Evolutionary conservation across 2,113 vertebrate genomes (phyloP).

Genomic region (Thunnus maccoyii): DNA sequence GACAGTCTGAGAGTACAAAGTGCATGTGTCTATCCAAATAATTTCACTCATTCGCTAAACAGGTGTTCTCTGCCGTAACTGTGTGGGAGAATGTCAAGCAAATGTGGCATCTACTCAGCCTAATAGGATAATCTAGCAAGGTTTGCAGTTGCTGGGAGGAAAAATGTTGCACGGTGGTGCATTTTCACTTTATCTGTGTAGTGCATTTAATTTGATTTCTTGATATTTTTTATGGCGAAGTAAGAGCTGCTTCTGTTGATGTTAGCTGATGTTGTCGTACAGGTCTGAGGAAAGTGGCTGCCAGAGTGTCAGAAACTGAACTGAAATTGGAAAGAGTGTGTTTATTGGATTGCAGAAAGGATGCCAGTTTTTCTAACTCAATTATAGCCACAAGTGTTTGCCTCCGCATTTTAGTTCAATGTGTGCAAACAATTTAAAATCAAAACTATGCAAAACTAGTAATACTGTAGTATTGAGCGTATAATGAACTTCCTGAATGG

Average conservation of each 20-base stretch:
- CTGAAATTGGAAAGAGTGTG: not conserved
- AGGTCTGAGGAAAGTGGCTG: too few species aligned
- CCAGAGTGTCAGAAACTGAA: not conserved
- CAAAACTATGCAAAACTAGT: too few species aligned
- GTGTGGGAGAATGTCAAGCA: constrained; percentile 12
- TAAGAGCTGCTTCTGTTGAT: not conserved
- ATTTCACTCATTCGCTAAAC: constrained; percentile 40
- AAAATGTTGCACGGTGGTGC: not conserved
- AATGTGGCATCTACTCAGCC: constrained; percentile 28
- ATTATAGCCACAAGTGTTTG: not conserved
- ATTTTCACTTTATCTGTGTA: not conserved
- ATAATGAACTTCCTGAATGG: too few species aligned
- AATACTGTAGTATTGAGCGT: too few species aligned
- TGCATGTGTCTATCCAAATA: constrained; percentile 31
- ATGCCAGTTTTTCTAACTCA: not conserved
- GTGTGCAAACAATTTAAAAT: not conserved
- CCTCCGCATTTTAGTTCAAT: not conserved
- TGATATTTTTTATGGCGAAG: not conserved
- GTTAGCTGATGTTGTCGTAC: not conserved
- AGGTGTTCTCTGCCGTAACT: constrained; percentile 15
- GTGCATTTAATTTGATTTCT: constrained; percentile 14
- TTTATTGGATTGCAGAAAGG: not conserved
- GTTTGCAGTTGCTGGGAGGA: constrained; percentile 40
- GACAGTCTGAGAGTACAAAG: constrained; percentile 18
- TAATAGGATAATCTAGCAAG: constrained; percentile 35